A percentile compares a stretch with the other conserved stretches of the same genome.
Evolutionary conservation across 2,888 invertebrate species (phyloP).

Genomic region (Leptinotarsa tumamoca): DNA sequence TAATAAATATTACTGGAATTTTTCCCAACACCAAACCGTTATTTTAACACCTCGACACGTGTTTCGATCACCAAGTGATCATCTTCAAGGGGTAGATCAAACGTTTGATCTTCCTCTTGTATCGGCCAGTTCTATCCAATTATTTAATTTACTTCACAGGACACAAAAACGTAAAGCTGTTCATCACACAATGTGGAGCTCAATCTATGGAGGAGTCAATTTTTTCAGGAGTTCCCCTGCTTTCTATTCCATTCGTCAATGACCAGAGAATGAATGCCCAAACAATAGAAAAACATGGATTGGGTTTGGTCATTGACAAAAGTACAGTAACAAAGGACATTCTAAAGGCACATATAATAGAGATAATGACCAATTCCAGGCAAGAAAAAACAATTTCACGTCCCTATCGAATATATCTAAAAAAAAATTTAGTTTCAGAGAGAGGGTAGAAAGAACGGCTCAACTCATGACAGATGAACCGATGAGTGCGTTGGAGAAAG

Average conservation of each 20-base stretch:
- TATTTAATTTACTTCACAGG: slow-evolving; percentile 41
- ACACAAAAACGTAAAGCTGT: slow-evolving; percentile 65
- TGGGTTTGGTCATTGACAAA: slow-evolving; percentile 61
- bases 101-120: too few species aligned
- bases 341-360: slow-evolving; percentile 41
- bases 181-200: slow-evolving; percentile 67
- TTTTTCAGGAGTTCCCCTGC: slow-evolving; percentile 62
- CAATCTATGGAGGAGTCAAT: slow-evolving; percentile 67
- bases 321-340: slow-evolving; percentile 44
- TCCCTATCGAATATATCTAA: neutral
- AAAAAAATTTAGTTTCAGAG: slow-evolving; percentile 49
- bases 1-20: too few species aligned
- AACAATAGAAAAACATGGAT: slow-evolving; percentile 49
- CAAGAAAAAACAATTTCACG: slow-evolving; percentile 26
- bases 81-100: too few species aligned
- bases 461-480: slow-evolving; percentile 51
- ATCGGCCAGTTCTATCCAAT: too few species aligned
- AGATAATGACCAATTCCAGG: slow-evolving; percentile 47
- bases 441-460: slow-evolving; percentile 43
- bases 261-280: slow-evolving; percentile 64
- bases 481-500: slow-evolving; percentile 51
- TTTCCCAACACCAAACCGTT: too few species aligned
- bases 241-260: slow-evolving; percentile 64
- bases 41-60: too few species aligned
- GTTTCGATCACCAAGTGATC: too few species aligned